These are phyloP conservation scores for Calosoma granatense DNA, from an alignment of 1,140 invertebrate genomes.

Conservation along the genomic window DNA sequence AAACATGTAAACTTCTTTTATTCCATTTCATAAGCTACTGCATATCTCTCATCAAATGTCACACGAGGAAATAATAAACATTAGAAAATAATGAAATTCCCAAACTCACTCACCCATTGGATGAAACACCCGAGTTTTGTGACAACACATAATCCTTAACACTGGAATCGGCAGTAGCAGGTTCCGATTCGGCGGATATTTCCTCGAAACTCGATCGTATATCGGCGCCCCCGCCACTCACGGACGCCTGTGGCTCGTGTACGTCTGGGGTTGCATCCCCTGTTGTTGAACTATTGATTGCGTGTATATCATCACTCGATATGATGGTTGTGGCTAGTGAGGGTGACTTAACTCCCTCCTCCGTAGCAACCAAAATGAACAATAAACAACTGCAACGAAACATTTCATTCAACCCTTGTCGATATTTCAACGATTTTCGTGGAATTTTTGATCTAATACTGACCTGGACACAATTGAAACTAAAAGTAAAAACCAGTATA, in stretches of 20 bases:
- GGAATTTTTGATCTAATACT: conserved; percentile 2
- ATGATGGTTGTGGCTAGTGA: no score
- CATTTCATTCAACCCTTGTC: conserved; percentile 8
- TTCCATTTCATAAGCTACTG: no score
- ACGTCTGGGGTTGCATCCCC: conserved; percentile 12
- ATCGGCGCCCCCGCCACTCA: conserved; percentile 17
- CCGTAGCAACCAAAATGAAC: conserved; percentile 32
- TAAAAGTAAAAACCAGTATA: conserved; percentile 46
- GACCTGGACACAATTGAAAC: conserved; percentile 45
- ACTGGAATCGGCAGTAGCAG: no score
- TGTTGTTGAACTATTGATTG: conserved; percentile 15
- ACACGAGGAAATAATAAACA: conserved; percentile 10
- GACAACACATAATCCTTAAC: conserved; percentile 35
- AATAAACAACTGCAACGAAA: conserved; percentile 30
- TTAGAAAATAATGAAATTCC: conserved; percentile 10
- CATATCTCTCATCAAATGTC: conserved; percentile 1
- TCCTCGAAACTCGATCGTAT: conserved; percentile 20
- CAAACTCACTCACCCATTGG: conserved; percentile 47
- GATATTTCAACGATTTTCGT: conserved; percentile 2
- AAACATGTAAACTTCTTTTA: no score
- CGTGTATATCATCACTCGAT: conserved; percentile 15
- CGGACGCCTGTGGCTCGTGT: conserved; percentile 12
- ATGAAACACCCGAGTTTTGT: conserved; percentile 42
- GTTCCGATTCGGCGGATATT: conserved; percentile 3
- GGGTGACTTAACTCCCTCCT: conserved; percentile 18